These are phyloP conservation scores for Lamprologus ornatipinnis DNA, from an alignment of 2,113 vertebrate species.

Conservation along the genomic window DNA sequence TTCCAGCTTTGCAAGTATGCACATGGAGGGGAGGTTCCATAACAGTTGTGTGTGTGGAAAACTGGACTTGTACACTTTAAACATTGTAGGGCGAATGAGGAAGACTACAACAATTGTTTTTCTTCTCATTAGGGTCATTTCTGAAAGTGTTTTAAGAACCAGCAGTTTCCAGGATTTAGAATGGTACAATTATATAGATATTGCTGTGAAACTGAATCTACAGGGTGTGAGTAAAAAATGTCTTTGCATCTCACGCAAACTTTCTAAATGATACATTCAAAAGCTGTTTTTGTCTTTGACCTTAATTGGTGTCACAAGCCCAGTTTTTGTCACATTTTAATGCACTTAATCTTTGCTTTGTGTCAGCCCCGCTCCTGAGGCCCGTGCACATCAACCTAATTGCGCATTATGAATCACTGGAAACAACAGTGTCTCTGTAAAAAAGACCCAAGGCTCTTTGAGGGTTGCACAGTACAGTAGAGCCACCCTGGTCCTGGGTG, in stretches of 20 bases:
- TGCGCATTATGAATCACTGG: constrained; percentile 21
- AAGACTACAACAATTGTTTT: neutral
- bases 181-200: neutral
- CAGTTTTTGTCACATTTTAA: constrained; percentile 42
- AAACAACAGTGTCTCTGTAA: constrained; percentile 6
- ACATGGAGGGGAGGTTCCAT: neutral
- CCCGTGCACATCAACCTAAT: constrained; percentile 21
- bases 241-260: neutral
- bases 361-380: constrained; percentile 15
- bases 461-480: neutral
- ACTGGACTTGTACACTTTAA: neutral
- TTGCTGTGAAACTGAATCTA: neutral
- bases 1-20: neutral
- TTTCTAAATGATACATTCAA: constrained; percentile 20
- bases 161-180: neutral
- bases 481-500: neutral
- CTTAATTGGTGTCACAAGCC: constrained; percentile 48
- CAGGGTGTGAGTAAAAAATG: neutral
- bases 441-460: constrained; percentile 12
- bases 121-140: neutral
- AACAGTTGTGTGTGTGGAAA: neutral
- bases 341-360: constrained; percentile 31
- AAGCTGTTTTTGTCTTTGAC: constrained; percentile 2
- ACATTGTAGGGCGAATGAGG: neutral
- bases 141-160: neutral